Conservation (phyloP, 2,888 invertebrate species). For the Euproctis similis region DNA sequence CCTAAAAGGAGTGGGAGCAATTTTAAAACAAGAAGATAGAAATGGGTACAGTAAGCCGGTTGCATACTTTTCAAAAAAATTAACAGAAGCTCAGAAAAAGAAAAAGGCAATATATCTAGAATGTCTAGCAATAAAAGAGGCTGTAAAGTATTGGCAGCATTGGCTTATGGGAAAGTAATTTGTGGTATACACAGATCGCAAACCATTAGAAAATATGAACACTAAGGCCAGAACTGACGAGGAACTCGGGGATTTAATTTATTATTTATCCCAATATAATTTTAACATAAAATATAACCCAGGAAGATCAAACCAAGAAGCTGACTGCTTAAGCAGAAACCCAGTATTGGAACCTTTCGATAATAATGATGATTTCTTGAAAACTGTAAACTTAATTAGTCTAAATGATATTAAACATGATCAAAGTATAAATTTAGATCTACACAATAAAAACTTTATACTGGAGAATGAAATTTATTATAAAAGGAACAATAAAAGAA, state of each 20-base stretch:
- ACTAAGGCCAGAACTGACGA: no score
- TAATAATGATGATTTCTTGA: not conserved
- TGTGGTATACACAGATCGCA: no score
- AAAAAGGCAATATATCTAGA: constrained; percentile 5
- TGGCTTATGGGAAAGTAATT: constrained; percentile 15
- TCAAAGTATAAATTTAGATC: not conserved
- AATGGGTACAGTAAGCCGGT: constrained; percentile 7
- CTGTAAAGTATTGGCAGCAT: no score
- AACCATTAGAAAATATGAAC: no score
- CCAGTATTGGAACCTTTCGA: not conserved
- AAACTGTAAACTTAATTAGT: not conserved
- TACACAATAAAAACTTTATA: not conserved
- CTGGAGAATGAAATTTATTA: not conserved
- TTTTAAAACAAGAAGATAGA: not conserved
- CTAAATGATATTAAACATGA: not conserved
- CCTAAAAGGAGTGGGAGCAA: not conserved
- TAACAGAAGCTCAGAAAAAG: constrained; percentile 7
- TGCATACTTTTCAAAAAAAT: constrained; percentile 6
- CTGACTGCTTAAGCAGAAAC: not conserved
- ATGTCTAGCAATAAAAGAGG: no score
- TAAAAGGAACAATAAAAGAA: constrained; percentile 2
- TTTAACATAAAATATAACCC: constrained; percentile 4
- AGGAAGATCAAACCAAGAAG: not conserved
- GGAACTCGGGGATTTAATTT: no score
- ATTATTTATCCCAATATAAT: constrained; percentile 7